phyloP scores from a whole-genome alignment of 2,113 vertebrate genomes.

The Geococcyx californianus region DNA sequence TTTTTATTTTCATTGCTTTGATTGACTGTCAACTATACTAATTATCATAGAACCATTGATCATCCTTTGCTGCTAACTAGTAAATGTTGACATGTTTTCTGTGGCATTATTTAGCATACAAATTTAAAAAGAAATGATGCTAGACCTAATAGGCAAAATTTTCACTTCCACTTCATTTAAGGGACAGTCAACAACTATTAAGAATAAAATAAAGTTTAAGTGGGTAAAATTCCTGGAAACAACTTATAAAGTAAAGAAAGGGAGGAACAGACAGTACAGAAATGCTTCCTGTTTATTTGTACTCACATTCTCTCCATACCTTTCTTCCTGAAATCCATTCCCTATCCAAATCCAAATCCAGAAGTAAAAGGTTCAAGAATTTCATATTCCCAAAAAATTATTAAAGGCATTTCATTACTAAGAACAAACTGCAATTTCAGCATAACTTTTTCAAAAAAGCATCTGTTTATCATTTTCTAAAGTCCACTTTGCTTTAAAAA shows the following conservation, averaged over 20 bases:
- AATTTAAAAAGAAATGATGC: not conserved
- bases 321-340: not conserved
- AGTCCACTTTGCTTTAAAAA: not conserved
- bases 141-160: not conserved
- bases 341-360: not conserved
- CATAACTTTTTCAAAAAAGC: not conserved
- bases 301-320: not conserved
- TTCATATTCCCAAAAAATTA: not conserved
- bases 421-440: not conserved
- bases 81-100: constrained; percentile 33
- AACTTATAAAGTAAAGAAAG: not conserved
- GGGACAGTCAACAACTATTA: not conserved
- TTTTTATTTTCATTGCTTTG: constrained; percentile 57
- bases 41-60: constrained; percentile 60
- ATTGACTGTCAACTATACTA: constrained; percentile 55
- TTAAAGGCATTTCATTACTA: not conserved
- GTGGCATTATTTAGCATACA: constrained; percentile 22
- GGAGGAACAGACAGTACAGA: not conserved
- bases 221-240: not conserved
- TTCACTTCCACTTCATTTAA: not conserved
- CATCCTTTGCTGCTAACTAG: constrained; percentile 40
- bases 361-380: not conserved
- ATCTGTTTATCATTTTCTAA: not conserved
- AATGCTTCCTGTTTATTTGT: not conserved
- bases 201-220: not conserved